These are phyloP conservation scores for Corythornis leucogaster DNA, from an alignment of 2,797 vertebrate species.

Conservation along the genomic window DNA sequence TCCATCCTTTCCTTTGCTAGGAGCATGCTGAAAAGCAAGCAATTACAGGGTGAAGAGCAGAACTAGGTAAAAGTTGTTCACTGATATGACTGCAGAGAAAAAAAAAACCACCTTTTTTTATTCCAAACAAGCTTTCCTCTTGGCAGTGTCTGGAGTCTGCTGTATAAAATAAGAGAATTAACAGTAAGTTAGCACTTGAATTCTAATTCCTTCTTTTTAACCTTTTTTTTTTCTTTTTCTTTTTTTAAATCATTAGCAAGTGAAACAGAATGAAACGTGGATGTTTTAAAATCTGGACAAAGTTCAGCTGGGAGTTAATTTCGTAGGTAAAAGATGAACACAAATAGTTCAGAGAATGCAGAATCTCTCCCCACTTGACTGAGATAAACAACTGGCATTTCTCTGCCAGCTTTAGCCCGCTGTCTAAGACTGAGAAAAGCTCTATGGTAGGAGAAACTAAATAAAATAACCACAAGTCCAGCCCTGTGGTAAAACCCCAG, in stretches of 20 bases:
- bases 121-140: conserved; percentile 13
- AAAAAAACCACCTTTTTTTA: conserved; percentile 11
- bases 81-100: conserved; percentile 8
- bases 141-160: background rate
- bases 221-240: no score
- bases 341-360: background rate
- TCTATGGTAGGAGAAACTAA: background rate
- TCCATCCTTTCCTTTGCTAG: conserved; percentile 3
- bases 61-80: conserved; percentile 37
- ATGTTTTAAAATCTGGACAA: background rate
- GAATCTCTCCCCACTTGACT: background rate
- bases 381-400: background rate
- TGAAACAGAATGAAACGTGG: background rate
- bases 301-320: background rate
- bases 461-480: background rate
- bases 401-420: background rate
- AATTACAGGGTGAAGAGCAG: conserved; percentile 49
- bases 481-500: background rate
- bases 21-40: conserved; percentile 46
- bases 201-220: background rate
- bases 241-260: background rate
- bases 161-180: background rate
- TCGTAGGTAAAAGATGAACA: background rate
- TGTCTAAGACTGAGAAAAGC: background rate
- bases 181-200: background rate